Base-by-base conservation (phyloP, 2,888 invertebrate genomes). In the Eupithecia exiguata region DNA sequence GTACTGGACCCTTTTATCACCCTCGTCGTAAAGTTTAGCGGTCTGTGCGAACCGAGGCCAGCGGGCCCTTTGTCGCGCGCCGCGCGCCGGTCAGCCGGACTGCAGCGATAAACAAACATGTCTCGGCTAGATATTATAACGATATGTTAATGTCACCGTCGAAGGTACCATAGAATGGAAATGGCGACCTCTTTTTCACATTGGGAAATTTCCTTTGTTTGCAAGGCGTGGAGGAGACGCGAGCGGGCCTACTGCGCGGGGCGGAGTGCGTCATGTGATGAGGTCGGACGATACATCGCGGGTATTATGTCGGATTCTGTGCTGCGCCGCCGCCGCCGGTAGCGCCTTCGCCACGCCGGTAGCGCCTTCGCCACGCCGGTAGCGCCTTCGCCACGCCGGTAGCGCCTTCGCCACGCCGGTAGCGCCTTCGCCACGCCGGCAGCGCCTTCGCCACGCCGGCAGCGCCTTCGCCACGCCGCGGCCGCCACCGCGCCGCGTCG, bases 51-150 rank as follows among this genome's bases (percentile, higher is more conserved):
- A 16, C 61, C 25, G 61, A 10, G 58, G 86, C 83, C 83, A 86
- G 83, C 81, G 83, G 82, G 43, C 43, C 82, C 81, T 76, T 75
- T 76, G 78, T 78, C 74, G 77, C 46, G 49, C 43, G 36, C 36
- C 36, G 30, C 30, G 36, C 36, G 43, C 43, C 43, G 46, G 46
- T n/a, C 46, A n/a, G 18, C 46, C 46, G 46, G n/a, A 6, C 46
- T 6, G 46, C 43, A 46, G 78, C 81, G 85, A 85, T 86, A 85
- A 85, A 85, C 86, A 84, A 80, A 82, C 83, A 78, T 76, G 84
- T 79, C 80, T 82, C 79, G 65, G 63, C 36, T 71, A 70, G 69
- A 74, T 74, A 72, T 76, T 75, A 76, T 74, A 80, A 74, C 77
- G 74, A 74, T 77, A 74, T 72, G 76, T 75, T 75, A 74, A 77